Evolutionary conservation across 1,140 invertebrate genomes (phyloP).

Genomic region (Drosophila leontia): DNA sequence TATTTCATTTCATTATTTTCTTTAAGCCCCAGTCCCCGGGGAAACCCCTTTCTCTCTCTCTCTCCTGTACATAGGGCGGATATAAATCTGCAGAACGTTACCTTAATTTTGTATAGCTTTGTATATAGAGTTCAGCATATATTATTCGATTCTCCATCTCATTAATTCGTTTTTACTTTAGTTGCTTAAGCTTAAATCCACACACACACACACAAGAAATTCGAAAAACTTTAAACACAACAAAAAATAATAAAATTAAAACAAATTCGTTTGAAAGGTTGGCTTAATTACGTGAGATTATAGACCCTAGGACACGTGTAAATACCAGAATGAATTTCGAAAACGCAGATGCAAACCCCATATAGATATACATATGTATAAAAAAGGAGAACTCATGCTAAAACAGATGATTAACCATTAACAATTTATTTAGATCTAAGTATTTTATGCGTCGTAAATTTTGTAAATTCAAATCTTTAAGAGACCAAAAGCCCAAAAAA

Average conservation of each 20-base stretch:
- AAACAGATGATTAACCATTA: conserved; percentile 48
- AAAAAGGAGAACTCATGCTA: conserved; percentile 21
- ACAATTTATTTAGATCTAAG: conserved; percentile 60
- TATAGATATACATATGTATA: conserved; percentile 58
- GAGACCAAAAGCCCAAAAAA: conserved; percentile 44
- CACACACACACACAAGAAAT: neutral
- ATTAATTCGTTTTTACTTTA: conserved; percentile 41
- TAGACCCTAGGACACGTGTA: conserved; percentile 55
- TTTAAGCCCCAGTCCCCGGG: conserved; percentile 8
- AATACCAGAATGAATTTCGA: conserved; percentile 53
- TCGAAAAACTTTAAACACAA: conserved; percentile 4
- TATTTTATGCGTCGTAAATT: conserved; percentile 76
- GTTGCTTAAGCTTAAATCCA: conserved; percentile 23
- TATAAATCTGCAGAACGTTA: conserved; percentile 18
- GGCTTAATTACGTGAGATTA: conserved; percentile 62
- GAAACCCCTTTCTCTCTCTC: conserved; percentile 3
- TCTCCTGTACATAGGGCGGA: conserved; percentile 42
- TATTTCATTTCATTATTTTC: conserved; percentile 21
- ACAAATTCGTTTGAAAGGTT: conserved; percentile 18
- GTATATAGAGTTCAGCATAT: conserved; percentile 42
- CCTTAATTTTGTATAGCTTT: conserved; percentile 59
- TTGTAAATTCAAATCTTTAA: conserved; percentile 70
- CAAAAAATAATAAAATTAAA: conserved; percentile 5
- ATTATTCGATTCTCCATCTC: conserved; percentile 8
- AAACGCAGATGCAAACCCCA: conserved; percentile 33